A percentile compares a stretch with the other conserved stretches of the same genome.
These are phyloP conservation scores for Seriola quinqueradiata DNA, from an alignment of 2,113 vertebrate species.

Conservation along the genomic window DNA sequence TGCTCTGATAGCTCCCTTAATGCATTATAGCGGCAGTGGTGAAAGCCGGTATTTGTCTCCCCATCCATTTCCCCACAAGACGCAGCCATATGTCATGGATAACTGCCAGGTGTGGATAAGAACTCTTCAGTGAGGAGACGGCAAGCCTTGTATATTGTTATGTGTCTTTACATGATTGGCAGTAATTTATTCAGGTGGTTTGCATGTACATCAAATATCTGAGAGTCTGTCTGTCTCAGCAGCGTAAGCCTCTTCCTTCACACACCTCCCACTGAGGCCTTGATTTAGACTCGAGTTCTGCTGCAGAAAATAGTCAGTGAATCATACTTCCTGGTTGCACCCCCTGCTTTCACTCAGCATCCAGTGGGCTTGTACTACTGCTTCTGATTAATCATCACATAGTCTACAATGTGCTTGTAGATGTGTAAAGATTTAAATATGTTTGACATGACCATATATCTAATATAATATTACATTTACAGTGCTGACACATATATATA, in stretches of 20 bases:
- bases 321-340: conserved; percentile 66
- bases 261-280: conserved; percentile 53
- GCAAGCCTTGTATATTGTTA: conserved; percentile 31
- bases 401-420: conserved; percentile 3
- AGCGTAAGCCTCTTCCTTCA: conserved; percentile 36
- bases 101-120: conserved; percentile 62
- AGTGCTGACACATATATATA: no score
- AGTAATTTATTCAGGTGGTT: conserved; percentile 51
- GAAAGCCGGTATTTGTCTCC: conserved; percentile 65
- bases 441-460: background rate
- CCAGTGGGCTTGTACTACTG: conserved; percentile 18
- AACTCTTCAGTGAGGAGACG: conserved; percentile 38
- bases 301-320: conserved; percentile 57
- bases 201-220: conserved; percentile 45
- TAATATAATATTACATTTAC: background rate
- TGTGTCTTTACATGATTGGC: conserved; percentile 44
- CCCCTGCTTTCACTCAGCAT: conserved; percentile 41
- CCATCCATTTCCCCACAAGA: conserved; percentile 66
- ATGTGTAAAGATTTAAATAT: background rate
- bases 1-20: conserved; percentile 76
- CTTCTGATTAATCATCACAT: conserved; percentile 55
- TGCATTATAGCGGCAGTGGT: conserved; percentile 68
- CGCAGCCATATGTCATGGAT: conserved; percentile 62
- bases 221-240: conserved; percentile 16
- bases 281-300: conserved; percentile 63